Conservation (phyloP, 2,888 invertebrate species). For the Temnothorax ravouxi region DNA sequence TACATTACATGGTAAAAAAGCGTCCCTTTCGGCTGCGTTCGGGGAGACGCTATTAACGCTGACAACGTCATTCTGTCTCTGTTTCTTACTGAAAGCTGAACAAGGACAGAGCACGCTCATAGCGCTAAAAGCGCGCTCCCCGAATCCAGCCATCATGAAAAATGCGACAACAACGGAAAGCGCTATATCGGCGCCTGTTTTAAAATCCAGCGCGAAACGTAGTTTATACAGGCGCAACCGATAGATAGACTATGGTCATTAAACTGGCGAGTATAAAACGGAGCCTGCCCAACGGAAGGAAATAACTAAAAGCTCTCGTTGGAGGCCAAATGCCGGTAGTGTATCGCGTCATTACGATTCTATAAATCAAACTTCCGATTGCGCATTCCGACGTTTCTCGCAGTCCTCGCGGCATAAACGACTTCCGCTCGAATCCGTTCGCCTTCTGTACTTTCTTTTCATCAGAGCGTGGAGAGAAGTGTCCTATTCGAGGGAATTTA, state of each 20-base stretch:
- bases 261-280: neutral
- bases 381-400: neutral
- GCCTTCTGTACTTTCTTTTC: neutral
- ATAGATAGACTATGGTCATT: neutral
- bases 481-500: constrained; percentile 15
- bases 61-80: too few species aligned
- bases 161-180: constrained; percentile 1
- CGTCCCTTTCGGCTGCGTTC: too few species aligned
- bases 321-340: neutral
- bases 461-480: neutral
- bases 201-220: constrained; percentile 18
- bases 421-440: neutral
- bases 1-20: constrained; percentile 32
- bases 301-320: neutral
- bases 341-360: neutral
- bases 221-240: neutral
- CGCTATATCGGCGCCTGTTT: neutral
- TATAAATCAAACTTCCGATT: constrained; percentile 26
- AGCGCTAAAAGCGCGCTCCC: too few species aligned
- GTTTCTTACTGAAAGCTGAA: too few species aligned
- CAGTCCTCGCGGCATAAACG: neutral
- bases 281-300: neutral
- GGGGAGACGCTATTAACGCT: too few species aligned
- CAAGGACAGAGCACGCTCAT: too few species aligned
- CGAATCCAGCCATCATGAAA: too few species aligned